A percentile compares a stretch with the other conserved stretches of the same genome.
Conservation (phyloP, 2,113 vertebrate species). For the Gorsachius goisagi region DNA sequence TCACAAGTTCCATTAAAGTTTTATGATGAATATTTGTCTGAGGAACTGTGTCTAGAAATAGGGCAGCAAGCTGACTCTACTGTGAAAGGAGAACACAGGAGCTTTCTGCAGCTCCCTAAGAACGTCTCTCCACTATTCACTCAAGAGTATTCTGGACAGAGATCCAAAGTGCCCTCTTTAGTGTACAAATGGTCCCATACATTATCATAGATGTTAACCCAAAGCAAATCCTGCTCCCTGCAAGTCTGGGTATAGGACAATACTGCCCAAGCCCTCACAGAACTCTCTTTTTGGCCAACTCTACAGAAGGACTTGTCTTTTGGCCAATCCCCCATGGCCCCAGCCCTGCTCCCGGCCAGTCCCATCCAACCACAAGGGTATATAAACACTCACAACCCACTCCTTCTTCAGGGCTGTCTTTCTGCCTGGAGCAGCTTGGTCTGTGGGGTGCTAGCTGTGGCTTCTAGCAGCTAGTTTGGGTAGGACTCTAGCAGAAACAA, state of each 20-base stretch:
- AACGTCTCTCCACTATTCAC: not conserved
- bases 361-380: not conserved
- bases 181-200: accelerated
- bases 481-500: not conserved
- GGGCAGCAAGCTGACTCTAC: not conserved
- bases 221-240: not conserved
- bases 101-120: not conserved
- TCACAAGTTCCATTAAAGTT: not conserved
- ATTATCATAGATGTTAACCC: not conserved
- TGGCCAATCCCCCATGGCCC: accelerated
- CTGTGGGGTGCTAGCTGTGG: accelerated
- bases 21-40: not conserved
- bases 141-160: not conserved
- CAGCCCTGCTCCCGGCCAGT: not conserved
- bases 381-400: not conserved
- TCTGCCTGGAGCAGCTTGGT: accelerated
- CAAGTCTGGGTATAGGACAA: not conserved
- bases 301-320: not conserved
- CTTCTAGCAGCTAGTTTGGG: not conserved
- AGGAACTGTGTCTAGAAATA: not conserved
- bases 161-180: not conserved
- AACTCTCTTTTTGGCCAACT: not conserved
- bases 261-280: not conserved
- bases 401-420: accelerated
- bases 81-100: not conserved